A percentile compares a stretch with the other conserved stretches of the same genome.
phyloP scores from a whole-genome alignment of 1,140 invertebrate genomes.

The Paraescarpia echinospica region DNA sequence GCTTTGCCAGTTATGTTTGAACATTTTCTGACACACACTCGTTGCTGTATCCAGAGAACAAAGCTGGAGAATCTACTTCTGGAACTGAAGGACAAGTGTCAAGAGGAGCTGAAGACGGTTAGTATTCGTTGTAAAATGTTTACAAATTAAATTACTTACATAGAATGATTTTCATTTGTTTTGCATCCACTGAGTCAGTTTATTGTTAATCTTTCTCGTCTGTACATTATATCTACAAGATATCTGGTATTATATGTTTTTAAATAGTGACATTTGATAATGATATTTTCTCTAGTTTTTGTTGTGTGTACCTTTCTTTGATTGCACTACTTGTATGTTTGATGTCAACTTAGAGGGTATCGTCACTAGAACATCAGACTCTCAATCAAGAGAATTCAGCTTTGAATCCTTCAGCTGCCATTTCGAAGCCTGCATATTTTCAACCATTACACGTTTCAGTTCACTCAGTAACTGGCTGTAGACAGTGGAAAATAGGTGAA shows the following conservation, averaged over 20 bases:
- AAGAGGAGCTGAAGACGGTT: slow-evolving; percentile 68
- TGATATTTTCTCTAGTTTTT: background rate
- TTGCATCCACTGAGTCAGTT: background rate
- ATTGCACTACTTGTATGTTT: background rate
- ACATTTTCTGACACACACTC: background rate
- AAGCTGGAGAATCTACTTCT: slow-evolving; percentile 68
- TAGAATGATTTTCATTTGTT: background rate
- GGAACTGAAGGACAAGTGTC: slow-evolving; percentile 67
- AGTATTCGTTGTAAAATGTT: slow-evolving; percentile 22
- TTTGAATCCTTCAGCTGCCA: too few species aligned
- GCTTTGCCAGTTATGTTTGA: background rate
- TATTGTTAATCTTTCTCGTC: background rate
- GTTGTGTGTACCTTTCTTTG: background rate
- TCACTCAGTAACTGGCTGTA: background rate
- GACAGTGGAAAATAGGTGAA: too few species aligned
- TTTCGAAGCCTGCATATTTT: too few species aligned
- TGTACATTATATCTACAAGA: background rate
- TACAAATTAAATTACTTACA: slow-evolving; percentile 23
- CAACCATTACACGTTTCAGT: too few species aligned
- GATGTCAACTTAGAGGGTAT: too few species aligned
- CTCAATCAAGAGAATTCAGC: too few species aligned
- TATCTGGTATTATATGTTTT: background rate
- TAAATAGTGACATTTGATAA: background rate
- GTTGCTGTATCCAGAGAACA: slow-evolving; percentile 63
- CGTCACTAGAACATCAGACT: too few species aligned